Base-by-base conservation (phyloP, 2,113 vertebrate species). In the Panurus biarmicus region DNA sequence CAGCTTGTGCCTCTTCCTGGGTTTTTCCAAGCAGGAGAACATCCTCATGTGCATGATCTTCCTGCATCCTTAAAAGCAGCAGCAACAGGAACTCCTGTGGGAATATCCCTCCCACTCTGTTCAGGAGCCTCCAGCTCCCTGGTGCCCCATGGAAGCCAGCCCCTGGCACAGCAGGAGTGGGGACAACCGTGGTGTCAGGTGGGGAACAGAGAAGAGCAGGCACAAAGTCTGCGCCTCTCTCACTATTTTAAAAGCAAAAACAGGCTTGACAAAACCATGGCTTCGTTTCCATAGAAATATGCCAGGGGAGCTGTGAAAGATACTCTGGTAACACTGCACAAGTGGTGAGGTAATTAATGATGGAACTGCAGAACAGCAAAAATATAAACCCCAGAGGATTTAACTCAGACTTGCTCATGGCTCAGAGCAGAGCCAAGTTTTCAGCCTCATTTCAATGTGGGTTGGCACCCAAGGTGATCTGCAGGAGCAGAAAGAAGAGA, bases 221-320 rank as follows among this genome's bases (percentile, higher is more conserved):
- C 0, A 0, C 9, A 20, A 78, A 77, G 3, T 18, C 77, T 47
- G 51, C 61, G 12, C 24, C 31, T 44, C 74, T 56, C 7, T 3
- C 8, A 1, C 42, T 79, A 6, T 67, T 90, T 70, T 20, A 77
- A 81, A 90, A 84, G 69, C 40, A 40, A 85, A 93, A 45, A 1
- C 56, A 79, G 45, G 31, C 69, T 26, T 65, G 62, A 61, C 57
- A 85, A 75, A 79, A 33, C 28, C 65, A 44, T 1, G 2, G 77
- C 36, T 53, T 48, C 1, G 73, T 94, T 94, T 93, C 93, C 86
- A 94, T 81, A 90, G 95, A 90, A 84, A 95, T 86, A 33, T n/a
- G 65, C 57, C 70, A 84, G 70, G 89, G 89, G 79, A 96, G 66
- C 87, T 77, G 65, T 53, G 90, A 40, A 82, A 65, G 58, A 70